Evolutionary conservation across 2,113 vertebrate genomes (phyloP).

Genomic region (Lanius collurio): DNA sequence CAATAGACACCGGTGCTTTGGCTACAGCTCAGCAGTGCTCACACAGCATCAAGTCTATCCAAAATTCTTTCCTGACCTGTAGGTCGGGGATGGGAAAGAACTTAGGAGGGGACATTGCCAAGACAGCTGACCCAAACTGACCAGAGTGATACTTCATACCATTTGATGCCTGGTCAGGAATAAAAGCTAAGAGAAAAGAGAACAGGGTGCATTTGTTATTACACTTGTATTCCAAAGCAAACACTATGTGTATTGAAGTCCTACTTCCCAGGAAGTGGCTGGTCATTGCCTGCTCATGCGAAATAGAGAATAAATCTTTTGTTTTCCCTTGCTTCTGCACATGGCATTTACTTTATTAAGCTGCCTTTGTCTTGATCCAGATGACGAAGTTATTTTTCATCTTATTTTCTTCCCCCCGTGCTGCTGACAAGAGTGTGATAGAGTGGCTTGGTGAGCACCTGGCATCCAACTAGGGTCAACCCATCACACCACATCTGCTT

Average conservation of each 20-base stretch:
- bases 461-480: neutral
- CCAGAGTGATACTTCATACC: neutral
- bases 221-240: neutral
- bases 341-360: neutral
- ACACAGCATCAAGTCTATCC: neutral
- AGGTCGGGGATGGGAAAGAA: neutral
- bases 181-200: neutral
- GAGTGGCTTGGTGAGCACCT: neutral
- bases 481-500: neutral
- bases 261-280: neutral
- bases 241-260: neutral
- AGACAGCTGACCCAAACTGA: neutral
- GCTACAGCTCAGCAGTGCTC: neutral
- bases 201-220: neutral
- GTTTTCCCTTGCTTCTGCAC: fast-evolving
- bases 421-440: neutral
- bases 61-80: neutral
- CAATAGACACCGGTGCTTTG: neutral
- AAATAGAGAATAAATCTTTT: neutral
- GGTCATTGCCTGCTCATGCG: neutral
- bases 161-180: neutral
- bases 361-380: neutral
- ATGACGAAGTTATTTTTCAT: neutral
- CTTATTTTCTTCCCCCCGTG: neutral
- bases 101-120: neutral